Conservation (phyloP, 2,888 invertebrate genomes). For the Tachina lurida region DNA sequence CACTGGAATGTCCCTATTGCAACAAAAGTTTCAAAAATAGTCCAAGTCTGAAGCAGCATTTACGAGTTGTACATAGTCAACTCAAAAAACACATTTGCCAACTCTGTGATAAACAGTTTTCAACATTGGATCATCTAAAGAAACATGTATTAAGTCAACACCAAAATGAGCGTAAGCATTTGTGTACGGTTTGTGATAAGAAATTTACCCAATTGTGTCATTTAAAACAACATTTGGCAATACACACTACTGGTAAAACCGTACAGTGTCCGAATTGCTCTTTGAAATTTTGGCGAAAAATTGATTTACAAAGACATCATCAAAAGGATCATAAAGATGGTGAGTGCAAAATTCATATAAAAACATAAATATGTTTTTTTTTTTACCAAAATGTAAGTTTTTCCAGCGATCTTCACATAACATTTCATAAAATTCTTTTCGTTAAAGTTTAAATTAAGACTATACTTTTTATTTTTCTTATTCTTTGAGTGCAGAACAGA, state of each 20-base stretch:
- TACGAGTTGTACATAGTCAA: slow-evolving; percentile 73
- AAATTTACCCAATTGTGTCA: slow-evolving; percentile 75
- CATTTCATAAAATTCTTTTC: no score
- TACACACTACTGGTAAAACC: slow-evolving; percentile 72
- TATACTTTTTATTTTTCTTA: no score
- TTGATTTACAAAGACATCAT: slow-evolving; percentile 70
- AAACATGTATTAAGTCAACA: slow-evolving; percentile 76
- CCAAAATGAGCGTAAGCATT: slow-evolving; percentile 75
- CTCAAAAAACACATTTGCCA: slow-evolving; percentile 74
- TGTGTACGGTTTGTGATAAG: slow-evolving; percentile 74
- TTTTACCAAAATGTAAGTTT: no score
- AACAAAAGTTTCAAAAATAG: slow-evolving; percentile 71
- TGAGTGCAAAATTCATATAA: not conserved
- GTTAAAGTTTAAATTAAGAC: no score
- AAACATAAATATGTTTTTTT: no score
- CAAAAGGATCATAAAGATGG: slow-evolving; percentile 57
- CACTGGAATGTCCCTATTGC: slow-evolving; percentile 73
- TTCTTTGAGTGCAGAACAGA: no score
- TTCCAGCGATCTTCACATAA: no score
- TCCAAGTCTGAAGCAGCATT: slow-evolving; percentile 73
- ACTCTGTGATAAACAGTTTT: slow-evolving; percentile 75
- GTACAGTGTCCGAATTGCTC: slow-evolving; percentile 69
- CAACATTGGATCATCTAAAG: slow-evolving; percentile 75
- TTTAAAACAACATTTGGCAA: slow-evolving; percentile 74
- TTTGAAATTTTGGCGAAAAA: slow-evolving; percentile 72